Base-by-base conservation (phyloP, 2,113 vertebrate species). In the Petaurus breviceps region DNA sequence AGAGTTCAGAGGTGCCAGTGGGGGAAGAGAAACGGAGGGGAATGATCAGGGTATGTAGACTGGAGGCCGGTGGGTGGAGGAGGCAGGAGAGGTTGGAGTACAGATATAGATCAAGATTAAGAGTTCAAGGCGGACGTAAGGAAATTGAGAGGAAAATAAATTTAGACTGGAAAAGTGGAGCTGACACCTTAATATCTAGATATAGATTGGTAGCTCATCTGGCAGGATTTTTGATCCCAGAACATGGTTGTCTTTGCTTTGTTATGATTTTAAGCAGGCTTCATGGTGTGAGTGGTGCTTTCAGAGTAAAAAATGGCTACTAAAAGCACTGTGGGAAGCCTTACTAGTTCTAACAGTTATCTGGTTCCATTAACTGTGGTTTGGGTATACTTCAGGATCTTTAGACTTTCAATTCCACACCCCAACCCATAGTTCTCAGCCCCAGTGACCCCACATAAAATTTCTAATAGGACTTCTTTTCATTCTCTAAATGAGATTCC, bases 351-450 rank as follows among this genome's bases (percentile, higher is more conserved):
- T n/a, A n/a, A n/a, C 5, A 77, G 61, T 77, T 77, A 77, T 77
- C 61, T 19, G 61, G 31, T 77, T n/a, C 12, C 12, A 96, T 96
- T 49, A 96, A 94, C 61, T 94, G 95, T 54, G 53, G 47, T 93
- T 37, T 91, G 50, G 31, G 51, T 84, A 57, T 0, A 54, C 51
- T 94, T 95, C 43, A 94, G 8, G 92, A 91, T 92, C 89, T 96
- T 96, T 37, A 95, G 50, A 96, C 25, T 52, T 93, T 91, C 89
- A 92, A 92, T 92, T 97, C 94, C 94, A 31, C 19, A 94, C 10
- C 19, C 53, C 25, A 1, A 61, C 95, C 96, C 46, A 23, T 91
- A 90, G 92, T 90, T 95, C n/a, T 96, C 52, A 90, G 89, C 89
- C 61, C 95, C 43, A 95, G 0, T 77, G 14, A 92, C 2, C 3